Conservation (phyloP, 1,140 invertebrate genomes). For the Plectus sambesii region DNA sequence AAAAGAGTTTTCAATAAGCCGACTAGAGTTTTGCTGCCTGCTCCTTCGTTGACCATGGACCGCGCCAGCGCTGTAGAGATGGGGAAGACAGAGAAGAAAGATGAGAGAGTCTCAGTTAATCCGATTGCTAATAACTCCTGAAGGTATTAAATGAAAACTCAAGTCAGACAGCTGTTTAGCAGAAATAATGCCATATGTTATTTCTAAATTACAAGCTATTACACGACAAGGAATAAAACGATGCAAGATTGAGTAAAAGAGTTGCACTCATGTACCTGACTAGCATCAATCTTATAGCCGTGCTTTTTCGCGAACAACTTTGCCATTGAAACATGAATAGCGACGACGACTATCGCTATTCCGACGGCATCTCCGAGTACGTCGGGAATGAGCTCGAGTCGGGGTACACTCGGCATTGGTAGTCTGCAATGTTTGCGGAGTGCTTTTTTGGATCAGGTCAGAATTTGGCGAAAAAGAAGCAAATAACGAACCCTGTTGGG, state of each 20-base stretch:
- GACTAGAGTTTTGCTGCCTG: conserved; percentile 39
- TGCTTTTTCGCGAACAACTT: conserved; percentile 50
- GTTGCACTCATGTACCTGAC: conserved; percentile 40
- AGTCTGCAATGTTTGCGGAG: conserved; percentile 29
- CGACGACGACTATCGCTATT: conserved; percentile 51
- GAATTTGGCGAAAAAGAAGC: conserved; percentile 1
- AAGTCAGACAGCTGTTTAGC: conserved; percentile 6
- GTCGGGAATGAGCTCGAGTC: conserved; percentile 34
- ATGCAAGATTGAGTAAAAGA: background rate
- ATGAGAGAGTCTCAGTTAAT: conserved; percentile 27
- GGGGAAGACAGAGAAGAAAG: conserved; percentile 42
- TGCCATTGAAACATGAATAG: conserved; percentile 50
- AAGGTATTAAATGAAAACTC: conserved; percentile 8
- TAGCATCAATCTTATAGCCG: conserved; percentile 49
- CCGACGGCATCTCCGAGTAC: conserved; percentile 47
- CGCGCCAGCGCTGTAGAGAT: conserved; percentile 36
- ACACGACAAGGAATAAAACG: background rate
- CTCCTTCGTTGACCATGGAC: conserved; percentile 41
- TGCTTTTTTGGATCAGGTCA: conserved; percentile 12
- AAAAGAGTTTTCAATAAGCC: conserved; percentile 29
- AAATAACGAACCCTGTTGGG: conserved; percentile 31
- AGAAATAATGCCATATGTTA: background rate
- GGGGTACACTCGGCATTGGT: conserved; percentile 42
- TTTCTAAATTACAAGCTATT: background rate
- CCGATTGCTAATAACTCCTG: conserved; percentile 40